Evolutionary conservation across 2,113 vertebrate species (phyloP).

Genomic region (Cephalopholis sonnerati): DNA sequence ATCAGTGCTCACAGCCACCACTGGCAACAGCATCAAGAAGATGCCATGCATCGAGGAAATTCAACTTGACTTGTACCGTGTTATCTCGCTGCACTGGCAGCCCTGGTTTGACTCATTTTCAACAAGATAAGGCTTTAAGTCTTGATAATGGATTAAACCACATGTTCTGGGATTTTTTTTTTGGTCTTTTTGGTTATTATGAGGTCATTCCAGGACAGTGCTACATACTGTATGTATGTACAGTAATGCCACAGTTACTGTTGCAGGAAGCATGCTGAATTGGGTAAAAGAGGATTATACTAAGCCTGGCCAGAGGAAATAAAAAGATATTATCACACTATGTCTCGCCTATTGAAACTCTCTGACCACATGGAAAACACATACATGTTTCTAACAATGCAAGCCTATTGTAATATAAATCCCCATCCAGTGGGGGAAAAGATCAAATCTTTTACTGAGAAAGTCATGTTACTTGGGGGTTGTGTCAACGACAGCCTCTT

Average conservation of each 20-base stretch:
- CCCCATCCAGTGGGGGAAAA: not conserved
- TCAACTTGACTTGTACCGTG: slow-evolving; percentile 15
- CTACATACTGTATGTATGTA: too few species aligned
- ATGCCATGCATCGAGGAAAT: slow-evolving; percentile 1
- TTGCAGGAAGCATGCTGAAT: slow-evolving; percentile 22
- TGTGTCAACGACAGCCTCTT: too few species aligned
- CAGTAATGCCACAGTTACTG: not conserved
- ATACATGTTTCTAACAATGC: not conserved
- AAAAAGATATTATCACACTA: slow-evolving; percentile 1
- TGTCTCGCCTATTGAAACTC: slow-evolving; percentile 6
- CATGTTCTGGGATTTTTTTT: not conserved
- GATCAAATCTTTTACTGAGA: not conserved
- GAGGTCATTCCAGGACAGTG: slow-evolving; percentile 10
- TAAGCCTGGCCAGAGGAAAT: slow-evolving; percentile 17
- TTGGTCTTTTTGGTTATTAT: not conserved
- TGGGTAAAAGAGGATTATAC: slow-evolving; percentile 43
- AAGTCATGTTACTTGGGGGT: too few species aligned
- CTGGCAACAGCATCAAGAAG: not conserved
- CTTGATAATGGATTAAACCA: slow-evolving; percentile 1
- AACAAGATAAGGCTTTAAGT: not conserved
- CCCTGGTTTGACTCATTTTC: not conserved
- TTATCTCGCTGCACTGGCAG: slow-evolving; percentile 11
- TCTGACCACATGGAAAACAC: not conserved
- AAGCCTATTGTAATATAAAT: not conserved
- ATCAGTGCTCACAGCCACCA: not conserved